A percentile compares a stretch with the other conserved stretches of the same genome.
Evolutionary conservation across 1,140 invertebrate genomes (phyloP).

Genomic region (Lepidotrigona ventralis): DNA sequence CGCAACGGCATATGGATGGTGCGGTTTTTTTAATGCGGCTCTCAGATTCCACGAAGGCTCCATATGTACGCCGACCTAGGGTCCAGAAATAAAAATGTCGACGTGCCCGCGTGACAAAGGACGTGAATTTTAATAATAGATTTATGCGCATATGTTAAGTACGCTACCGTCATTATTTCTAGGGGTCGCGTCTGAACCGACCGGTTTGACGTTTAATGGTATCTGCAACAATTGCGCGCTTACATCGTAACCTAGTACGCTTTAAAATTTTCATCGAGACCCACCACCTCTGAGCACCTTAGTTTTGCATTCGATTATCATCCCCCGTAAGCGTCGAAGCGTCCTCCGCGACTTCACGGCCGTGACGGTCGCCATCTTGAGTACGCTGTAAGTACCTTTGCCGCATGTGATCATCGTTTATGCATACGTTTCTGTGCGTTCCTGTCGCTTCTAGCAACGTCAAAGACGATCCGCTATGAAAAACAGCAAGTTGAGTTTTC

Average conservation of each 20-base stretch:
- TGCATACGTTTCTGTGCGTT: slow-evolving; percentile 15
- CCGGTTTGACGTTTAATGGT: slow-evolving; percentile 51
- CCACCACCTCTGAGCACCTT: not conserved
- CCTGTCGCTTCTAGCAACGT: no score
- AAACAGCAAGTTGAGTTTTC: no score
- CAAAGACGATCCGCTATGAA: not conserved
- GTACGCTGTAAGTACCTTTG: slow-evolving; percentile 21
- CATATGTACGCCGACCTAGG: slow-evolving; percentile 73
- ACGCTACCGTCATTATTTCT: slow-evolving; percentile 65
- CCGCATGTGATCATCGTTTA: slow-evolving; percentile 20
- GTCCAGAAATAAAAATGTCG: slow-evolving; percentile 75
- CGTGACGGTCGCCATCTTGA: slow-evolving; percentile 49
- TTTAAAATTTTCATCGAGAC: slow-evolving; percentile 18
- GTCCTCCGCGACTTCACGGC: slow-evolving; percentile 18
- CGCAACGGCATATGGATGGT: slow-evolving; percentile 74
- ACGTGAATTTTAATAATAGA: slow-evolving; percentile 78
- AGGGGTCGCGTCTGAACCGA: slow-evolving; percentile 3
- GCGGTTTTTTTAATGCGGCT: slow-evolving; percentile 65
- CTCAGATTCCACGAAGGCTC: slow-evolving; percentile 67
- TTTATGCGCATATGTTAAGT: slow-evolving; percentile 79
- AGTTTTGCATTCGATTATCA: slow-evolving; percentile 49
- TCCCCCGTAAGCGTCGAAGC: slow-evolving; percentile 13
- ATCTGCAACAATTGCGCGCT: slow-evolving; percentile 39
- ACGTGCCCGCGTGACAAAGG: slow-evolving; percentile 68
- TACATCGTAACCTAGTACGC: not conserved